Evolutionary conservation across 2,113 vertebrate species (phyloP).

Genomic region (Brienomyrus longianalis): DNA sequence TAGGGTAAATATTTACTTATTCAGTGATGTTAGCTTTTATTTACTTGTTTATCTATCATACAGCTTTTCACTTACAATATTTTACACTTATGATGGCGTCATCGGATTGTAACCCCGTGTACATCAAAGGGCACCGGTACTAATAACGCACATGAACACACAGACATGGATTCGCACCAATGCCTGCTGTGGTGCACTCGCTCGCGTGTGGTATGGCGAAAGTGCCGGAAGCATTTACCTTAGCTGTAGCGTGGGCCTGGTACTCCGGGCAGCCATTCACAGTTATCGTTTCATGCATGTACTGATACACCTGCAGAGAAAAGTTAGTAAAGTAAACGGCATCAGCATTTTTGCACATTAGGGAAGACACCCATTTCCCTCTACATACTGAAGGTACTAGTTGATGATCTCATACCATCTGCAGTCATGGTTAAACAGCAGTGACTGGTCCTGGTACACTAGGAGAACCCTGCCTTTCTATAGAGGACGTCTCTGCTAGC

Average conservation of each 20-base stretch:
- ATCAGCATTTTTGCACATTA: background rate
- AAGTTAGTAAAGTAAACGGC: background rate
- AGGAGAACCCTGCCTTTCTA: background rate
- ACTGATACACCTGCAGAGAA: constrained; percentile 86
- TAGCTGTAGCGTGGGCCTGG: constrained; percentile 92
- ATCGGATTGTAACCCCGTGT: background rate
- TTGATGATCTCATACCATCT: background rate
- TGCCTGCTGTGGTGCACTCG: background rate
- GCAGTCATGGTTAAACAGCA: background rate
- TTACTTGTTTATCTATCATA: background rate
- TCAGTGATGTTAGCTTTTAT: background rate
- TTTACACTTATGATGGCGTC: background rate
- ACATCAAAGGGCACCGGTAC: background rate
- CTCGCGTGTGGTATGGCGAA: background rate
- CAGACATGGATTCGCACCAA: background rate
- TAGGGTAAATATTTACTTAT: background rate
- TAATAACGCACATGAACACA: background rate
- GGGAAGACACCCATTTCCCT: background rate
- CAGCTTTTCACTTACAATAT: background rate
- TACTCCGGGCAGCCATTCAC: constrained; percentile 95
- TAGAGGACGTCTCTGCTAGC: background rate
- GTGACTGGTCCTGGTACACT: background rate
- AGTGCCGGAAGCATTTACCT: constrained; percentile 64
- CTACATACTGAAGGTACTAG: background rate
- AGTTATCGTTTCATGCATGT: constrained; percentile 98